A percentile compares a stretch with the other conserved stretches of the same genome.
Conservation (phyloP, 2,113 vertebrate genomes). For the Andinoacara biseriatus region DNA sequence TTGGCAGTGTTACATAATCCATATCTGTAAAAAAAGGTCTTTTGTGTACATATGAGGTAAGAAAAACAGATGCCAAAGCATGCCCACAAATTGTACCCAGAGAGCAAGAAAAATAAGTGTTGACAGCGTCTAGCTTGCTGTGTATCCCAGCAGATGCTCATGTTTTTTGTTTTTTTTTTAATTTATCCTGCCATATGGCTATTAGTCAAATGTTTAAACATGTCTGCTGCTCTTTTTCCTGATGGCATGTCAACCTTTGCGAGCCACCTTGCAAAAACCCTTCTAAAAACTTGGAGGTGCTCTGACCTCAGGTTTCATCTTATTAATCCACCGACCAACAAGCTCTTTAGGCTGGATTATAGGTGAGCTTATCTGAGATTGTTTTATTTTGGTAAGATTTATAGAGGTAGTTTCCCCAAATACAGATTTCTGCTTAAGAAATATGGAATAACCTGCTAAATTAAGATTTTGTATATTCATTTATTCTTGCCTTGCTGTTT, state of each 20-base stretch:
- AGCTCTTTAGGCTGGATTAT: constrained; percentile 54
- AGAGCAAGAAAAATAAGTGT: background rate
- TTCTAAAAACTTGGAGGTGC: background rate
- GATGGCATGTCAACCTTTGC: background rate
- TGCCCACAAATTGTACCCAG: background rate
- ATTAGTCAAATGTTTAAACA: constrained; percentile 37
- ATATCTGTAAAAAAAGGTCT: background rate
- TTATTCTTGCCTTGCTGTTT: background rate
- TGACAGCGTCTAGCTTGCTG: background rate
- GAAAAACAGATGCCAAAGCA: background rate
- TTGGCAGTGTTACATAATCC: background rate
- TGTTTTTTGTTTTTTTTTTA: background rate
- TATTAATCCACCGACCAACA: constrained; percentile 57
- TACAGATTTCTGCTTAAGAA: constrained; percentile 18
- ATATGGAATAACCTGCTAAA: background rate
- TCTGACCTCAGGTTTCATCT: constrained; percentile 45
- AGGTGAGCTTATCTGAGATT: background rate
- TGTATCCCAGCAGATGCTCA: constrained; percentile 19
- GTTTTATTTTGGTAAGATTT: constrained; percentile 39
- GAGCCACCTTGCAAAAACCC: background rate
- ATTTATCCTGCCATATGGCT: constrained; percentile 32
- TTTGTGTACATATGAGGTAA: background rate
- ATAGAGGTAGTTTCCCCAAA: constrained; percentile 6
- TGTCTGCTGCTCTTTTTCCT: background rate
- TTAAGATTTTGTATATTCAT: background rate